Evolutionary conservation across 2,797 vertebrate genomes (phyloP), one percentile per base, ranked within the genome.

Genomic region (Molossus molossus): DNA sequence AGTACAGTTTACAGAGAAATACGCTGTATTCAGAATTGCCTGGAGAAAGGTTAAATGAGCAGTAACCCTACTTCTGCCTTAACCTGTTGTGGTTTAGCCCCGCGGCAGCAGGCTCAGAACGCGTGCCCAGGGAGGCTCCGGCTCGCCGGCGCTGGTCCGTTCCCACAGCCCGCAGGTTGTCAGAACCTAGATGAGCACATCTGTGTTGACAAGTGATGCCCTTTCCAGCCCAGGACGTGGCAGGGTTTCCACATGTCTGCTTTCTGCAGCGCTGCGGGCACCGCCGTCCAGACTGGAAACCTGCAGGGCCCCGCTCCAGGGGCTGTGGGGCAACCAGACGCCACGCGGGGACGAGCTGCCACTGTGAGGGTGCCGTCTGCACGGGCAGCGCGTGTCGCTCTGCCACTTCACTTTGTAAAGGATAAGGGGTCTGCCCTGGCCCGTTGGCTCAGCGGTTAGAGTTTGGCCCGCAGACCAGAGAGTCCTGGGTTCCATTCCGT

Each of bases 121-220:
- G 6, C 29, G 73, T 5, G 9, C n/a, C 2, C 2, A 14, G 53
- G 37, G 40, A 33, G 2, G 40, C 33, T 21, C 11, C 15, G n/a
- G 17, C 17, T 10, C 6, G 17, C 3, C 0, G 29, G 21, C 29
- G 20, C 81, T 8, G 37, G 40, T 81, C 85, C 94, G 9, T 53
- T 65, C 84, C 25, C 10, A 1, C 18, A 11, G 70, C 65, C 58
- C 18, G 18, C 15, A 13, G 40, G 9, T 33, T 67, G 5, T 90
- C 37, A 9, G 37, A 69, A 53, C n/a, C 50, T 67, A 81, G 80
- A 73, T 5, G 20, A 79, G 70, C 73, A 33, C 88, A 50, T 73
- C 64, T 64, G 57, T 95, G 87, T 86, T 87, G 93, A 93, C 73
- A 97, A n/a, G 40, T 3, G 64, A 75, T 13, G 40, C 94, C 85